phyloP scores from a whole-genome alignment of 2,113 vertebrate genomes.

The Dipodomys merriami region DNA sequence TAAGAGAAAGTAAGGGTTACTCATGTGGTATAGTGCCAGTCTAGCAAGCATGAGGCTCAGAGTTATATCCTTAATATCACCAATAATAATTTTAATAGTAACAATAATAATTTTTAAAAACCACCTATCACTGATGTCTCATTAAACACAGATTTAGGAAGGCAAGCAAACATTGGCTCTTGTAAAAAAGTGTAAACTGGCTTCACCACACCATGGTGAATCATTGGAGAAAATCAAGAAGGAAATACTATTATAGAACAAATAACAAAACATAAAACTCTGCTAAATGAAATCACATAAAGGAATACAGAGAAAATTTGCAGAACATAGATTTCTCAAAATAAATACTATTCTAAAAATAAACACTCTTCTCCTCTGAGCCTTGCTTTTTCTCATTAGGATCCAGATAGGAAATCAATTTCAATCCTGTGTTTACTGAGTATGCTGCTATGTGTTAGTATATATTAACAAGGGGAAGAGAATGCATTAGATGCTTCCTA shows the following conservation, averaged over 20 bases:
- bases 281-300: slow-evolving; percentile 23
- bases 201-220: not conserved
- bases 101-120: no score
- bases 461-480: not conserved
- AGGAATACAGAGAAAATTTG: not conserved
- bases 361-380: not conserved
- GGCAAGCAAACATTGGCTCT: not conserved
- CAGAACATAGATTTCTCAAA: slow-evolving; percentile 19
- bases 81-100: no score
- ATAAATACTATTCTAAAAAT: slow-evolving; percentile 19
- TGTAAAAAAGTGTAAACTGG: not conserved
- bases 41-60: no score
- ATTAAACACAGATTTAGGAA: slow-evolving; percentile 8
- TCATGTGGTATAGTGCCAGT: no score
- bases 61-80: no score
- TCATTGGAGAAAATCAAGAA: slow-evolving; percentile 44
- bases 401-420: slow-evolving; percentile 25
- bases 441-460: not conserved
- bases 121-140: not conserved
- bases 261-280: slow-evolving; percentile 20
- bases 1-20: no score
- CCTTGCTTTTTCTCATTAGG: slow-evolving; percentile 20
- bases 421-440: slow-evolving; percentile 2
- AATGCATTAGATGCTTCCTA: not conserved
- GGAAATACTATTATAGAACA: slow-evolving; percentile 54